phyloP scores from a whole-genome alignment of 2,888 invertebrate genomes.

The Lingula anatina region DNA sequence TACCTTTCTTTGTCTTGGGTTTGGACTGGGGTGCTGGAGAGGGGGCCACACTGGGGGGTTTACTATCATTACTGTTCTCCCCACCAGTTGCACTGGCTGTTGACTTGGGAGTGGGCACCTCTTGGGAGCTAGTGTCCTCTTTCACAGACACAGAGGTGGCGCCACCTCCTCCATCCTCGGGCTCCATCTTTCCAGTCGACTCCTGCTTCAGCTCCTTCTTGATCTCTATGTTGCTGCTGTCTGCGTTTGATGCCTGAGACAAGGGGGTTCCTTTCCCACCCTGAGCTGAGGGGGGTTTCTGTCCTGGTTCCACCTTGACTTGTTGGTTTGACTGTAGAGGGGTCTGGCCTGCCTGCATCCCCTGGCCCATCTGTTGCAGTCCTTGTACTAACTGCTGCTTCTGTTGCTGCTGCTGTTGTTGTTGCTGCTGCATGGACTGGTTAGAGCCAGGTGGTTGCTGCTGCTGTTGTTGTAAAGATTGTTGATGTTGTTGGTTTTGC shows the following conservation, averaged over 20 bases:
- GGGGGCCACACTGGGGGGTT: slow-evolving; percentile 13
- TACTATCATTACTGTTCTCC: slow-evolving; percentile 7
- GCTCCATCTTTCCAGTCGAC: background rate
- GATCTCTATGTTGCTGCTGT: background rate
- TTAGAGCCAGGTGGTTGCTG: slow-evolving; percentile 24
- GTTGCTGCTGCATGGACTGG: slow-evolving; percentile 22
- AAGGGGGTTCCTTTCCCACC: no score
- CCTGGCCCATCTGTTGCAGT: slow-evolving; percentile 48
- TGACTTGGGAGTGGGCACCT: slow-evolving; percentile 14
- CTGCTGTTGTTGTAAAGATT: no score
- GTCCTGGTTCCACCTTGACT: no score
- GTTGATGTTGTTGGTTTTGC: slow-evolving; percentile 11
- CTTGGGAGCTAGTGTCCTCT: slow-evolving; percentile 12
- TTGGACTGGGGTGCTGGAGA: slow-evolving; percentile 14
- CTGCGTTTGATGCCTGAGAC: background rate
- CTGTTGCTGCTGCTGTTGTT: slow-evolving; percentile 36
- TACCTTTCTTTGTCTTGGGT: slow-evolving; percentile 23
- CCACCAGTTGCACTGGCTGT: slow-evolving; percentile 11
- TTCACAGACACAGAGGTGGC: slow-evolving; percentile 11
- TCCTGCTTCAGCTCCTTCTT: slow-evolving; percentile 1
- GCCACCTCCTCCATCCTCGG: slow-evolving; percentile 21
- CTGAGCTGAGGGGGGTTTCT: no score
- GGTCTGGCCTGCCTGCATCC: slow-evolving; percentile 59
- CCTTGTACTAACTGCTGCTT: slow-evolving; percentile 44
- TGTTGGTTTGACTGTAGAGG: no score